Evolutionary conservation across 2,797 vertebrate genomes (phyloP).

Genomic region (Xenentodon cancila): DNA sequence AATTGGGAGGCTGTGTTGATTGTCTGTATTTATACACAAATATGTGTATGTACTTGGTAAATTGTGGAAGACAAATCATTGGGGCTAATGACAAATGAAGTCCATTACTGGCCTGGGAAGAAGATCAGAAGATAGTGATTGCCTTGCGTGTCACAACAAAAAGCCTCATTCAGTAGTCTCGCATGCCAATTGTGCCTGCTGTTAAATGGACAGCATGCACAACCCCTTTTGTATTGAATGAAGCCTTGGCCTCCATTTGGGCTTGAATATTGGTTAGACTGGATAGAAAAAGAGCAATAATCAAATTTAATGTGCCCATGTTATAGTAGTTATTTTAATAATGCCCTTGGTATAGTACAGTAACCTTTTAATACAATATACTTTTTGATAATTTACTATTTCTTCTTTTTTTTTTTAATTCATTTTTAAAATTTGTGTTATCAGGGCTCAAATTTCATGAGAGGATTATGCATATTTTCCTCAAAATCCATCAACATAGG

Average conservation of each 20-base stretch:
- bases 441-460: background rate
- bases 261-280: background rate
- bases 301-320: too few relatives aligned
- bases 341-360: too few relatives aligned
- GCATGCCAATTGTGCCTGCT: background rate
- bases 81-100: conserved; percentile 58
- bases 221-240: conserved; percentile 27
- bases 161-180: conserved; percentile 33
- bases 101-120: conserved; percentile 62
- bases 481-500: background rate
- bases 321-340: too few relatives aligned
- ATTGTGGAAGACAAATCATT: conserved; percentile 46
- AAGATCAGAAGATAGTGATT: conserved; percentile 42
- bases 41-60: conserved; percentile 30
- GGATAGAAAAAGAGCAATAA: too few relatives aligned
- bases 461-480: background rate
- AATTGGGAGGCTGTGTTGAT: conserved; percentile 25
- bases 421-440: background rate
- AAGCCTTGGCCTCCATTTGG: conserved; percentile 4
- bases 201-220: conserved; percentile 24
- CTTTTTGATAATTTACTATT: too few relatives aligned
- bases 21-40: conserved; percentile 10
- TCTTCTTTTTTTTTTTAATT: background rate
- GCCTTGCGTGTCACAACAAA: conserved; percentile 27
- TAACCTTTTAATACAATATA: too few relatives aligned